Evolutionary conservation across 2,113 vertebrate species (phyloP), one percentile per base, ranked within the genome.

Genomic region (Hydropotes inermis): DNA sequence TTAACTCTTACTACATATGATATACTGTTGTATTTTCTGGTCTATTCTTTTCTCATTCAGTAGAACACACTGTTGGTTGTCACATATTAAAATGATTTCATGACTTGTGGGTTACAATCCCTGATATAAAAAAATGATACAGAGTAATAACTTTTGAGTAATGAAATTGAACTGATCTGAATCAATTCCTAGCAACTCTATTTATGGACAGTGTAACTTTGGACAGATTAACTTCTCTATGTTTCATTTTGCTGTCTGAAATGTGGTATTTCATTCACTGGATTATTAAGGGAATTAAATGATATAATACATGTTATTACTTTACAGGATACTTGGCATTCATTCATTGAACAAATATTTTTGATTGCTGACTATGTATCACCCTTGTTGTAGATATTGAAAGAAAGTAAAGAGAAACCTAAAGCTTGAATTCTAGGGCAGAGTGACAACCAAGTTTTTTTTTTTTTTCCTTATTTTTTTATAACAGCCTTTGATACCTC

Each of bases 401-500:
- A 97, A 95, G 55, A 91, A 97, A 95, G 47, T 93, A 89, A 83
- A 91, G 70, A 92, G 87, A 84, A 97, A 89, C 15, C 7, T 93
- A 54, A 43, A 61, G 58, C 60, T 92, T 94, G 33, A 27, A 7
- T 97, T 92, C n/a, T 57, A 52, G 57, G 27, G 55, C 43, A 90
- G 36, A 12, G 36, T 19, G 43, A 87, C 19, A 54, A 64, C 60
- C 45, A 78, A 30, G 28, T 60, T 86, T 86, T n/a, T 85, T 7
- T n/a, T n/a, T 57, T 86, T n/a, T 70, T 50, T 50, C 5, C 6
- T 67, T 83, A 74, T 82, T 82, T 8, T 98, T 98, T 96, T 23
- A 89, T 89, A 91, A 95, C 74, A 99, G 99, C 97, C 97, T 84
- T 89, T 39, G 6, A 98, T 98, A 95, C 98, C 99, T 19, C 97